Percentiles rank a stretch among this genome's conserved stretches.
phyloP scores from a whole-genome alignment of 92 coral and sea anemone species.

The Heteractis magnifica region DNA sequence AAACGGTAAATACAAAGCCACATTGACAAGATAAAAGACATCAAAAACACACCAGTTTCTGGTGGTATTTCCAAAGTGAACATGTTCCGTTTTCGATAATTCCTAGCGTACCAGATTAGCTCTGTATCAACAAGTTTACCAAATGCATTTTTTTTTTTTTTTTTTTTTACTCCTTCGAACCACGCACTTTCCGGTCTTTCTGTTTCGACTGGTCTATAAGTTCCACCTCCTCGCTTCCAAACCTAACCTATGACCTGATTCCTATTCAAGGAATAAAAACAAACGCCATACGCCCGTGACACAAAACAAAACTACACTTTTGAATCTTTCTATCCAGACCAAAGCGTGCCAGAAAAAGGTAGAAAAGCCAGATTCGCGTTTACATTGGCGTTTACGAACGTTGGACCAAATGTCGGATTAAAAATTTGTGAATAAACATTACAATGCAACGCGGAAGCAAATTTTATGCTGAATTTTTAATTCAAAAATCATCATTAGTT shows the following conservation, averaged over 20 bases:
- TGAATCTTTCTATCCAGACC: not conserved
- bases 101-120: not conserved
- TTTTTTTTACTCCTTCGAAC: not conserved
- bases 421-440: not conserved
- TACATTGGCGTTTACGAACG: not conserved
- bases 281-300: not conserved
- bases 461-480: too few relatives aligned
- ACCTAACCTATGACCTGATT: not conserved
- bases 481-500: too few relatives aligned
- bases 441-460: not conserved
- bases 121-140: not conserved
- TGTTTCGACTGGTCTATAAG: not conserved
- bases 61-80: not conserved
- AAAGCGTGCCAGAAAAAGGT: not conserved
- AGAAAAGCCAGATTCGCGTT: not conserved
- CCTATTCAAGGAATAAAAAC: not conserved
- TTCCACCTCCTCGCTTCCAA: slow-evolving; percentile 5
- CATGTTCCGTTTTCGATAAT: not conserved
- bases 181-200: not conserved
- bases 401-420: not conserved
- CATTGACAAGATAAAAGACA: not conserved
- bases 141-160: not conserved
- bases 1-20: not conserved
- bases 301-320: not conserved
- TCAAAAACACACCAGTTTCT: not conserved